These are phyloP conservation scores for Eulithis prunata DNA, from an alignment of 2,888 invertebrate genomes.

Conservation along the genomic window DNA sequence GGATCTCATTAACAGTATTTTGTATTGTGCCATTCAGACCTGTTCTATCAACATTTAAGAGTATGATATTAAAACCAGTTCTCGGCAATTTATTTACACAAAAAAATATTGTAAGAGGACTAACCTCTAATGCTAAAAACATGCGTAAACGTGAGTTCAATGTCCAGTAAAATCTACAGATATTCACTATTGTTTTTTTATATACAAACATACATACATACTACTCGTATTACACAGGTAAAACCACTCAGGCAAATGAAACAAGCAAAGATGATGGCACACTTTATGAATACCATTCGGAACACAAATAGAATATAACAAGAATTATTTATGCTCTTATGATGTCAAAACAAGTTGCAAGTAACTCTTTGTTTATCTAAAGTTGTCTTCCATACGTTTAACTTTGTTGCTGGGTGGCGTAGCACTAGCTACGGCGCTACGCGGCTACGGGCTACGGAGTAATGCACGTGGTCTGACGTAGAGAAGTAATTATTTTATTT, in stretches of 20 bases:
- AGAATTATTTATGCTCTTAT: not conserved
- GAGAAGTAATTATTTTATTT: no score
- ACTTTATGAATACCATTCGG: not conserved
- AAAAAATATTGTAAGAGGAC: not conserved
- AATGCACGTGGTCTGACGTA: no score
- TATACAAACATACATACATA: not conserved
- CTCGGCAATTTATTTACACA: not conserved
- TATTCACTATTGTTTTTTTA: not conserved
- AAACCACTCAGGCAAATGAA: no score
- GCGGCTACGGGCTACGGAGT: slow-evolving; percentile 6
- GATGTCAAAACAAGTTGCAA: not conserved
- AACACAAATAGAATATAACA: not conserved
- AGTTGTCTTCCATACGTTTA: not conserved
- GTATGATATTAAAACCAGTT: not conserved
- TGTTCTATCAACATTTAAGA: not conserved
- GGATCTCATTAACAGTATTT: not conserved
- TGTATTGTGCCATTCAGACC: not conserved
- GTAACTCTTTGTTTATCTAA: not conserved
- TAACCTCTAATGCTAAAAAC: not conserved
- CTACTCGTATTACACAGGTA: not conserved
- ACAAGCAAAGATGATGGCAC: not conserved
- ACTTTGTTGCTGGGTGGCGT: slow-evolving; percentile 5
- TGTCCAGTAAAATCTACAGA: not conserved
- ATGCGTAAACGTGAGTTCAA: not conserved
- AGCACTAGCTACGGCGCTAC: slow-evolving; percentile 31